Conservation (phyloP, 1,140 invertebrate genomes). For the Formica selysi region DNA sequence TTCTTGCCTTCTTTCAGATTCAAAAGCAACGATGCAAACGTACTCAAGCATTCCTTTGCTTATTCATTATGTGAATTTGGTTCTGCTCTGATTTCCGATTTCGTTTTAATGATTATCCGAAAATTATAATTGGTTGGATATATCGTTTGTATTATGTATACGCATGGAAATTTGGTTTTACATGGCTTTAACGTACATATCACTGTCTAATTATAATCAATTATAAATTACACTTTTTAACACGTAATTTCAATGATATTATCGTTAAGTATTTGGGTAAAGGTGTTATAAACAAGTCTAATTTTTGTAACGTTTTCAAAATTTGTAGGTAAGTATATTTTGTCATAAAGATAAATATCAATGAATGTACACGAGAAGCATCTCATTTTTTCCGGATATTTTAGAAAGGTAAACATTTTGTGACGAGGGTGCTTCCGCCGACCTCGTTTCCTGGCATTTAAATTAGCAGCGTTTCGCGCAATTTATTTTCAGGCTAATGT, state of each 20-base stretch:
- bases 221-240: constrained; percentile 11
- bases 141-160: too few relatives aligned
- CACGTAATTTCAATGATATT: constrained; percentile 7
- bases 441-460: constrained; percentile 37
- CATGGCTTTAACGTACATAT: not conserved
- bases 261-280: not conserved
- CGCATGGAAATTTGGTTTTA: not conserved
- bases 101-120: not conserved
- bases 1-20: constrained; percentile 6
- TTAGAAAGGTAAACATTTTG: constrained; percentile 14
- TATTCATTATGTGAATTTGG: constrained; percentile 54
- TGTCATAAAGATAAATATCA: constrained; percentile 31
- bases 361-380: constrained; percentile 8
- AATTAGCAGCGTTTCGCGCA: constrained; percentile 47
- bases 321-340: not conserved
- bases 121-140: not conserved
- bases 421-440: constrained; percentile 7
- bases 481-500: constrained; percentile 56
- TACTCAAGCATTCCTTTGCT: constrained; percentile 55
- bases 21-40: not conserved
- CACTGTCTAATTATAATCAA: not conserved
- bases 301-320: constrained; percentile 1
- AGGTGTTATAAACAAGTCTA: not conserved
- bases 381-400: constrained; percentile 7
- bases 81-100: not conserved